These are phyloP conservation scores for Willisornis vidua DNA, from an alignment of 2,113 vertebrate species.

Conservation along the genomic window DNA sequence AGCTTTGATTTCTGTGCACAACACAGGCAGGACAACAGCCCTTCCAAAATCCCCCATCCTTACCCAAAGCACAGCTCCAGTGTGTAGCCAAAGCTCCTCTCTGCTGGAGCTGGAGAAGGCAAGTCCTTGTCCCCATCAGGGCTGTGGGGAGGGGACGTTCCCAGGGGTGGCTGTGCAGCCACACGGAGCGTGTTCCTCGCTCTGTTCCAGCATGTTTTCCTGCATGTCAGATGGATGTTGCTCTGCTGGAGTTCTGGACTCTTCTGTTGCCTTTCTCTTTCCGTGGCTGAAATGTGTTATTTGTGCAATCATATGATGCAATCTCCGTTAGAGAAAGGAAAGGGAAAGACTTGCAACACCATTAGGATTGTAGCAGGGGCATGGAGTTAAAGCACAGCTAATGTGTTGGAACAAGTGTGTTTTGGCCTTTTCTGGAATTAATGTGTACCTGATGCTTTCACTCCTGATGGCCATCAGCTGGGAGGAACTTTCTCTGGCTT, in stretches of 20 bases:
- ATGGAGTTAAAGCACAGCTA: constrained; percentile 64
- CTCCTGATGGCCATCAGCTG: constrained; percentile 6
- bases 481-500: constrained; percentile 30
- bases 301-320: constrained; percentile 58
- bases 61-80: background rate
- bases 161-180: constrained; percentile 26
- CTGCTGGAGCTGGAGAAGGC: background rate
- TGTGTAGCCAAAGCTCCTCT: background rate
- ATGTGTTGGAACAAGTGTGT: constrained; percentile 65
- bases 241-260: constrained; percentile 74
- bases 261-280: constrained; percentile 60
- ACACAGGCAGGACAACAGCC: background rate
- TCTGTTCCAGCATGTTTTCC: constrained; percentile 28
- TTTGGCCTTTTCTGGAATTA: constrained; percentile 64
- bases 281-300: constrained; percentile 49
- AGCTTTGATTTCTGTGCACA: constrained; percentile 10
- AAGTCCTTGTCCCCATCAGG: background rate
- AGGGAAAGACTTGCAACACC: constrained; percentile 48
- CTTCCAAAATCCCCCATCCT: background rate
- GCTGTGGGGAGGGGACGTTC: constrained; percentile 10
- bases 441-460: constrained; percentile 23
- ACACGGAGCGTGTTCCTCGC: constrained; percentile 18
- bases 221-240: constrained; percentile 63
- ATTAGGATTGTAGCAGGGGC: constrained; percentile 63
- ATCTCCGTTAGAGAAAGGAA: constrained; percentile 59